A percentile compares a stretch with the other conserved stretches of the same genome.
phyloP scores from a whole-genome alignment of 2,888 invertebrate genomes.

The Perdita meconis region DNA sequence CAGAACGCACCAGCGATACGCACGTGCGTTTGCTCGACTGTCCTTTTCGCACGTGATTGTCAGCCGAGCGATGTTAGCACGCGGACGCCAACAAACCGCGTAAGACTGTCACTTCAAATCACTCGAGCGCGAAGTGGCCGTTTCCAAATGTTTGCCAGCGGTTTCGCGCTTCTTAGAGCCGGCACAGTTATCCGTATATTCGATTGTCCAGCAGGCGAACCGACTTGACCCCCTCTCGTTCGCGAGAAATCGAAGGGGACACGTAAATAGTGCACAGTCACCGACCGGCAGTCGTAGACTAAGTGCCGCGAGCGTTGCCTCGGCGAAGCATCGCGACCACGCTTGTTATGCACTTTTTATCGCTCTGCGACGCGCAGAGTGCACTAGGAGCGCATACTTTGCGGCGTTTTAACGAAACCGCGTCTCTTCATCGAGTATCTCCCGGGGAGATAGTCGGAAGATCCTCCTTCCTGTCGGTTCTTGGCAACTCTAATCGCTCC shows the following conservation, averaged over 20 bases:
- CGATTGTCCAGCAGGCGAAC: not conserved
- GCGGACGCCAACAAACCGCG: not conserved
- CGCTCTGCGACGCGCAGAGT: not conserved
- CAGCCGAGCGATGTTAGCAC: not conserved
- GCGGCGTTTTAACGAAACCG: too few relatives aligned
- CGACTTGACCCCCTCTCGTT: not conserved
- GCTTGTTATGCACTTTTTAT: constrained; percentile 4
- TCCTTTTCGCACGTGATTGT: constrained; percentile 17
- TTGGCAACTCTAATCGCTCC: not conserved
- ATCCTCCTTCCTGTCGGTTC: not conserved
- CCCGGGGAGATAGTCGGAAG: not conserved
- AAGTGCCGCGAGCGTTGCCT: not conserved
- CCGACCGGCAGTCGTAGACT: not conserved
- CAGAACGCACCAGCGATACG: constrained; percentile 17
- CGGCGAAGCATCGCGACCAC: constrained; percentile 21
- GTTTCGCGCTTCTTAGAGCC: not conserved
- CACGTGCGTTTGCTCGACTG: not conserved
- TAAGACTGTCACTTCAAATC: not conserved
- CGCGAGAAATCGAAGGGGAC: not conserved
- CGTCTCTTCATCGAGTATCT: not conserved
- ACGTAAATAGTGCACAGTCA: not conserved
- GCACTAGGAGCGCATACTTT: not conserved
- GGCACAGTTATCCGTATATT: not conserved
- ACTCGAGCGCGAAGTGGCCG: not conserved
- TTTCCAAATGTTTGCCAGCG: not conserved